Conservation (phyloP, 2,888 invertebrate genomes). For the Tipula unca region DNA sequence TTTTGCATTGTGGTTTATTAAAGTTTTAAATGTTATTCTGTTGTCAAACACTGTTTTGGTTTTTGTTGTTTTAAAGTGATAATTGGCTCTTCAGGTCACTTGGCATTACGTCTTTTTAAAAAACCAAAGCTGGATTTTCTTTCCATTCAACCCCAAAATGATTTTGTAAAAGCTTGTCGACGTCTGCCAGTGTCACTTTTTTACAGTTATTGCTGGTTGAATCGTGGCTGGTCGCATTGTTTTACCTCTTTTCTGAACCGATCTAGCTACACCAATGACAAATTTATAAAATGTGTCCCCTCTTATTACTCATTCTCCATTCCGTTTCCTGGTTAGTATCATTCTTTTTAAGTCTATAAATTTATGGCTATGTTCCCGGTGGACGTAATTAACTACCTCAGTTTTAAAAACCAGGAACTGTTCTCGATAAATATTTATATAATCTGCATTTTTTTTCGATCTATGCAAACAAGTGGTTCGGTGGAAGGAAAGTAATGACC, state of each 20-base stretch:
- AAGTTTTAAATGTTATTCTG: no score
- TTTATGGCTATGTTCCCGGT: not conserved
- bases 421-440: not conserved
- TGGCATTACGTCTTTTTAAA: no score
- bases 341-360: not conserved
- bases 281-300: not conserved
- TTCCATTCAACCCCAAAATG: no score
- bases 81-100: no score
- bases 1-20: no score
- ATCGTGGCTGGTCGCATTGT: not conserved
- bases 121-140: no score
- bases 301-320: not conserved
- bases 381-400: not conserved
- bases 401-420: not conserved
- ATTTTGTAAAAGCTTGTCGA: no score
- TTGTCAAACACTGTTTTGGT: no score
- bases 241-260: not conserved
- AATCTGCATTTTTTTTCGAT: not conserved
- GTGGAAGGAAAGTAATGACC: slow-evolving; percentile 15
- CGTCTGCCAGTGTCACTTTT: not conserved
- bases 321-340: not conserved
- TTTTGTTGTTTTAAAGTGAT: no score
- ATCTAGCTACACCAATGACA: not conserved
- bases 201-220: not conserved
- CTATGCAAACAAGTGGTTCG: not conserved